Evolutionary conservation across 1,140 invertebrate species (phyloP), one percentile per base, ranked within the genome.

Genomic region (Cyrtorhinus lividipennis): DNA sequence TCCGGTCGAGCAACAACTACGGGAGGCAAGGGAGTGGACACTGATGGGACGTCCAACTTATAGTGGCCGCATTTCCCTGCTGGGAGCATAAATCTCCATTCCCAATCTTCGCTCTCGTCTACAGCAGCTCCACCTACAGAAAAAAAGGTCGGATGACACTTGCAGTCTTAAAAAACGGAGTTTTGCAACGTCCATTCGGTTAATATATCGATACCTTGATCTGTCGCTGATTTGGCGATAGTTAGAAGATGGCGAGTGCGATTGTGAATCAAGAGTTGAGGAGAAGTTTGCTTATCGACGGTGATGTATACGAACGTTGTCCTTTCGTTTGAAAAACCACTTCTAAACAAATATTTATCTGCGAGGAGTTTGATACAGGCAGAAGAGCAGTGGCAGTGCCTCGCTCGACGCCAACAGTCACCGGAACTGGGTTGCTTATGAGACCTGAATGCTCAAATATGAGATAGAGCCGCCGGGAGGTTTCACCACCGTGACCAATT

Each of bases 261-360:
- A 67, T 81, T 82, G 65, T 80, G 74, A 24, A 81, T 73, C 3
- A 76, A 67, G 15, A 82, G 65, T 64, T 80, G 78, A 20, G 83
- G 83, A 69, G 79, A 73, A 12, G 74, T 67, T 68, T 86, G 82
- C 53, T 72, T 68, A 66, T 81, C 76, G 26, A 83, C 71, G 24
- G 79, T 75, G 38, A 85, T 71, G 64, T 77, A 84, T 0, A 75
- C 76, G 53, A n/a, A 79, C 77, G 24, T 78, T 78, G 65, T 79
- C 77, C n/a, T n/a, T 77, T 74, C 66, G 46, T 53, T 44, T 65
- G 64, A 46, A 62, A 56, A n/a, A 65, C 30, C 1, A 65, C 64
- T 18, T 61, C 53, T 13, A 65, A 56, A 38, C 60, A 46, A 24
- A 62, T 46, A 22, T 65, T 65, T 30, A 61, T 56, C 48, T 46